Conservation (phyloP, 2,113 vertebrate species). For the Isichthys henryi region DNA sequence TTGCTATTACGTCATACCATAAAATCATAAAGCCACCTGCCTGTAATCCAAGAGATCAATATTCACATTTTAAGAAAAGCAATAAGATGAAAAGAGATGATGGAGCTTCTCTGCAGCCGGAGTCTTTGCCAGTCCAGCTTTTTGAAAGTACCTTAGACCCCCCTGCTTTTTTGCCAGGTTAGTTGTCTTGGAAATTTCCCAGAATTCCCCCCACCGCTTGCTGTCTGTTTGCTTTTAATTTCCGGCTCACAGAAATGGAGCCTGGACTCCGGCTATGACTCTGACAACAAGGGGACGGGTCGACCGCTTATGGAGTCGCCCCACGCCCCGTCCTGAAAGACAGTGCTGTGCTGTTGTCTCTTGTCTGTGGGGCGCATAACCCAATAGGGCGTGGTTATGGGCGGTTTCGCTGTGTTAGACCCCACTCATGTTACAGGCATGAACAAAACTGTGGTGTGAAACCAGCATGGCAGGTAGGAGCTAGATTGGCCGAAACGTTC, state of each 20-base stretch:
- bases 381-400: background rate
- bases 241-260: background rate
- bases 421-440: background rate
- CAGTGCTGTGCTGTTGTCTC: background rate
- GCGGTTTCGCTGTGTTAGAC: background rate
- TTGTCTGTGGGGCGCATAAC: background rate
- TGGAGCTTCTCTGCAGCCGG: background rate
- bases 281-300: background rate
- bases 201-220: background rate
- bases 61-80: background rate
- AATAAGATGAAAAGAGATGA: background rate
- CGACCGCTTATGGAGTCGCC: background rate
- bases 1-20: background rate
- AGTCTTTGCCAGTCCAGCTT: background rate
- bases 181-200: background rate
- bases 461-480: background rate
- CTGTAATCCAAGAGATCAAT: background rate
- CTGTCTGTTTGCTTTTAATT: background rate
- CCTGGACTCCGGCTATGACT: background rate
- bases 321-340: background rate
- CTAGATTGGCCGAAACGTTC: background rate
- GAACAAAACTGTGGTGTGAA: background rate
- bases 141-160: background rate
- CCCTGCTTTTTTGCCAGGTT: background rate
- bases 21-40: background rate